Base-by-base conservation (phyloP, 2,888 invertebrate genomes). In the Gerris lacustris region DNA sequence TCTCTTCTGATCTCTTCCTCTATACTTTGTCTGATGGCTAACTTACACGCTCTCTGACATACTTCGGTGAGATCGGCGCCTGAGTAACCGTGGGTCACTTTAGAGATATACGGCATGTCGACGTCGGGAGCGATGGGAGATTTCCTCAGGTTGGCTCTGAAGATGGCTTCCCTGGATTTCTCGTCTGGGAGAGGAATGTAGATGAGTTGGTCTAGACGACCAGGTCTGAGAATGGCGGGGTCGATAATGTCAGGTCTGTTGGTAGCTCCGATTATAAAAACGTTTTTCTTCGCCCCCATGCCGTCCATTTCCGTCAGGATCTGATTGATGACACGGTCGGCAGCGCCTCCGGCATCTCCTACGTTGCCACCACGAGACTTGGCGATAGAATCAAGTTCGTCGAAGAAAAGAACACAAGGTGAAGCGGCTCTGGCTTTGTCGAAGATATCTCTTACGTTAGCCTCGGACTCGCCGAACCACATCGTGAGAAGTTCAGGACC, bases 381-480 rank as follows among this genome's bases (percentile, higher is more conserved):
- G 43, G 99, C 99, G 81, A 99, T 99, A 6, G 98, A 98, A 84
- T 99, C 99, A 84, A 99, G 84, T 83, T 99, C 99, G 83, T 99
- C 99, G 82, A 99, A 99, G 88, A 99, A 99, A 72, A 99, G 83
- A 71, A 99, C 98, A 83, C 99, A 99, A 0, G 99, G 99, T 7
- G 99, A 98, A 72, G 99, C 99, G 9, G 97, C 93, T 77, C 99
- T 88, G 71, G 99, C 99, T 91, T 99, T 99, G 82, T 99, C 99
- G 80, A 99, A 99, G 77, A 99, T 96, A 81, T 99, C 99, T 77
- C 99, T 87, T 75, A 99, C 99, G 80, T 99, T 99, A 69, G 99
- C 99, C 83, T 99, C 99, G 18, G 98, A 98, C 82, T 99, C 99
- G 80, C 99, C 99, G 81, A 99, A 99, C 99, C 99, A 99, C 99